Evolutionary conservation across 2,797 vertebrate genomes (phyloP), one percentile per base, ranked within the genome.

Genomic region (Zenarchopterus dispar): DNA sequence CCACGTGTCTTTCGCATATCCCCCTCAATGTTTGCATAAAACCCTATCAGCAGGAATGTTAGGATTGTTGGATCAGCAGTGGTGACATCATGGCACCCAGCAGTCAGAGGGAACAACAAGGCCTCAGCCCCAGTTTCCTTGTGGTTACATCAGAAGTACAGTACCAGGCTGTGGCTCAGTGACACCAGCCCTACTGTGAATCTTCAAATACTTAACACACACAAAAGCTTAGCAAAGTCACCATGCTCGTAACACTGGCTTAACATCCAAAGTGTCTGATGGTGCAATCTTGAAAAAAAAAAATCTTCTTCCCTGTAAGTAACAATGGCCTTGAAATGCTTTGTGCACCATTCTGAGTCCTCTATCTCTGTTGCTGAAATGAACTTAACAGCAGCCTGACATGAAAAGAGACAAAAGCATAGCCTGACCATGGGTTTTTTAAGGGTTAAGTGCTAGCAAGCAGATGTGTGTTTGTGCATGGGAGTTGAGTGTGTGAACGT

Each of bases 51-150:
- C 82, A 84, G 77, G 82, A 92, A 92, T 91, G 89, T 75, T 57
- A 85, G 83, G 84, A 90, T 75, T 86, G 86, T 83, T 62, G 59
- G 85, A 87, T 90, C 88, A 88, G 84, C 87, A 82, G 67, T n/a
- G 67, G 83, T 91, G 89, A 93, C 90, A 91, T 91, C 88, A 91
- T 88, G 60, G 80, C 75, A 86, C 77, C 62, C 77, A 39, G 47
- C 36, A 39, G 36, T 85, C 82, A 77, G 60, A 75, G 49, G 77
- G 80, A 79, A 84, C 75, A 79, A 71, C 73, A 62, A 65, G 81
- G 71, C 81, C 79, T 81, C 66, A 6, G 78, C 43, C 24, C 74
- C 67, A 62, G 79, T 89, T 90, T 89, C 59, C 73, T 84, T 73
- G 68, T 62, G 67, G 82, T 88, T 82, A 72, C 86, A 80, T 90